Conservation (phyloP, 2,797 vertebrate genomes). For the Picus viridis region DNA sequence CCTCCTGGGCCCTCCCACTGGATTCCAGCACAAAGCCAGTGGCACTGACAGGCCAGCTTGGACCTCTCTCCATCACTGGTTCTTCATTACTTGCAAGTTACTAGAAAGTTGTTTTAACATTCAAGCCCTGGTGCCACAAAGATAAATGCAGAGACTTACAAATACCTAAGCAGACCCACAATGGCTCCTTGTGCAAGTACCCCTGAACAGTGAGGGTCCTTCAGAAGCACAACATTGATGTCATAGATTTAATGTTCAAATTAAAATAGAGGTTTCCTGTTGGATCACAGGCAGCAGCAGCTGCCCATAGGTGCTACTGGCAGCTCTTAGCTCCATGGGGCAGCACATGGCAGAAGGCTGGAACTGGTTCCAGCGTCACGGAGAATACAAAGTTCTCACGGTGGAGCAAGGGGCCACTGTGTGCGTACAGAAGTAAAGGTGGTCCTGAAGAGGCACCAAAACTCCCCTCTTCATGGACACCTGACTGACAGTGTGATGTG, state of each 20-base stretch:
- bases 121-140: background rate
- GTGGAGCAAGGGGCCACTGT: rapidly evolving
- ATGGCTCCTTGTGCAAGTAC: background rate
- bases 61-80: rapidly evolving
- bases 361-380: background rate
- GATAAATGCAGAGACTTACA: rapidly evolving
- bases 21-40: background rate
- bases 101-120: background rate
- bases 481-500: rapidly evolving
- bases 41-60: background rate
- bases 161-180: background rate
- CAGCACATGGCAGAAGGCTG: background rate
- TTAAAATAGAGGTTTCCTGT: rapidly evolving
- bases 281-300: background rate
- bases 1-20: background rate
- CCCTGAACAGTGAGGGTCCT: background rate
- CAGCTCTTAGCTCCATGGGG: background rate
- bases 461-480: rapidly evolving
- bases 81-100: background rate
- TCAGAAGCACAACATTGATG: background rate
- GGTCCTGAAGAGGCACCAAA: background rate
- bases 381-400: background rate
- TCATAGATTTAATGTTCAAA: rapidly evolving
- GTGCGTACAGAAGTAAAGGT: rapidly evolving
- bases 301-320: background rate